Conservation (phyloP, 2,113 vertebrate species). For the Podarcis raffonei region DNA sequence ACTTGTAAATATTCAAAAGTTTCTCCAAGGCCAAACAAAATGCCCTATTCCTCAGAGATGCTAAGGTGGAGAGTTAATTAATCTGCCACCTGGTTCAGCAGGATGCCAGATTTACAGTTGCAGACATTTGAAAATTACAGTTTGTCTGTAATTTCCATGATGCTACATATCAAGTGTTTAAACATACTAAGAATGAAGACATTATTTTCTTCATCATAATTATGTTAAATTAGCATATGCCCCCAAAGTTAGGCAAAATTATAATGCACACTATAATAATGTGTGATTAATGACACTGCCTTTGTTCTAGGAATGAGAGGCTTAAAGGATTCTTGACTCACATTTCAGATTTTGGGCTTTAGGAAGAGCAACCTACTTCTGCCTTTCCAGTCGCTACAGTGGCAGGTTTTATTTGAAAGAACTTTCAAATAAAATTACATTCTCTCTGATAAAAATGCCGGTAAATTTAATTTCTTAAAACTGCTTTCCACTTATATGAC, state of each 20-base stretch:
- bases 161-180: slow-evolving; percentile 53
- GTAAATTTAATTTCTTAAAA: slow-evolving; percentile 61
- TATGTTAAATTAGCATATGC: slow-evolving; percentile 18
- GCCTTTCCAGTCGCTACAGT: slow-evolving; percentile 39
- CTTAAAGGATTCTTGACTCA: slow-evolving; percentile 44
- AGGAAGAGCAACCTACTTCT: slow-evolving; percentile 32
- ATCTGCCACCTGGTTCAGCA: slow-evolving; percentile 62
- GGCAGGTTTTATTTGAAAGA: slow-evolving; percentile 40
- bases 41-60: slow-evolving; percentile 50
- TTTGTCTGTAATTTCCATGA: slow-evolving; percentile 53
- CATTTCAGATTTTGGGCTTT: slow-evolving; percentile 49
- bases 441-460: slow-evolving; percentile 51
- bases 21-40: slow-evolving; percentile 58
- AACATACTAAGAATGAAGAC: slow-evolving; percentile 48
- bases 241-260: slow-evolving; percentile 26
- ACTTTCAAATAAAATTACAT: slow-evolving; percentile 19
- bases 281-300: slow-evolving; percentile 10
- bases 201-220: slow-evolving; percentile 50
- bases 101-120: slow-evolving; percentile 58
- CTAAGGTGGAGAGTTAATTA: slow-evolving; percentile 57
- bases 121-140: slow-evolving; percentile 24
- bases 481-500: slow-evolving; percentile 51
- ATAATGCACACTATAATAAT: not conserved
- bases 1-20: slow-evolving; percentile 53
- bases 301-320: slow-evolving; percentile 34